phyloP scores from a whole-genome alignment of 2,888 invertebrate genomes.

The Ochropleura plecta region DNA sequence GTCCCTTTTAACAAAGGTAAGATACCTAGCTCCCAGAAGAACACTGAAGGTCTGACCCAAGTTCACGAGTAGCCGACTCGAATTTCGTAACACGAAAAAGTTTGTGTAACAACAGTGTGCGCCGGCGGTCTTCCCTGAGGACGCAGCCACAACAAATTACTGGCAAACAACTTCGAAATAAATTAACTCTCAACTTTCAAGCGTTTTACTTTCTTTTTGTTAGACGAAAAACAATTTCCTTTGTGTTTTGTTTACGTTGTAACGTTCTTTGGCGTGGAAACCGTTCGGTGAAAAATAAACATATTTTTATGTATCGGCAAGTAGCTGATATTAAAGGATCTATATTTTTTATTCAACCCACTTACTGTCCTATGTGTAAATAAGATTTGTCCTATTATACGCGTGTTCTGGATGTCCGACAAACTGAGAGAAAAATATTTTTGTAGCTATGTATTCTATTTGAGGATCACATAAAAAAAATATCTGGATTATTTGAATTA shows the following conservation, averaged over 20 bases:
- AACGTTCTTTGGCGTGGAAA: constrained; percentile 73
- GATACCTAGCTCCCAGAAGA: constrained; percentile 66
- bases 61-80: constrained; percentile 80
- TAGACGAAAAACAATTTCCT: constrained; percentile 86
- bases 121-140: constrained; percentile 82
- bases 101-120: constrained; percentile 81
- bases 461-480: background rate
- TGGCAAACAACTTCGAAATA: constrained; percentile 89
- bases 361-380: constrained; percentile 4
- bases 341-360: constrained; percentile 36
- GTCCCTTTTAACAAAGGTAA: constrained; percentile 54
- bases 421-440: constrained; percentile 10
- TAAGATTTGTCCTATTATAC: constrained; percentile 6
- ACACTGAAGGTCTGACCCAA: constrained; percentile 71
- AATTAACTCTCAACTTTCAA: constrained; percentile 89
- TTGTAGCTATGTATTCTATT: constrained; percentile 3
- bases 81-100: constrained; percentile 85
- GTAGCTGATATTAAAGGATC: constrained; percentile 39
- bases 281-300: constrained; percentile 70
- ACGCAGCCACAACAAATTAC: constrained; percentile 89
- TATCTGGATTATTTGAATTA: background rate
- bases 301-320: constrained; percentile 66
- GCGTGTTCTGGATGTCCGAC: background rate
- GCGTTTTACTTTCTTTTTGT: constrained; percentile 87
- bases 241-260: constrained; percentile 83